Evolutionary conservation across 2,113 vertebrate genomes (phyloP).

Genomic region (Cryptoleucopteryx plumbea): DNA sequence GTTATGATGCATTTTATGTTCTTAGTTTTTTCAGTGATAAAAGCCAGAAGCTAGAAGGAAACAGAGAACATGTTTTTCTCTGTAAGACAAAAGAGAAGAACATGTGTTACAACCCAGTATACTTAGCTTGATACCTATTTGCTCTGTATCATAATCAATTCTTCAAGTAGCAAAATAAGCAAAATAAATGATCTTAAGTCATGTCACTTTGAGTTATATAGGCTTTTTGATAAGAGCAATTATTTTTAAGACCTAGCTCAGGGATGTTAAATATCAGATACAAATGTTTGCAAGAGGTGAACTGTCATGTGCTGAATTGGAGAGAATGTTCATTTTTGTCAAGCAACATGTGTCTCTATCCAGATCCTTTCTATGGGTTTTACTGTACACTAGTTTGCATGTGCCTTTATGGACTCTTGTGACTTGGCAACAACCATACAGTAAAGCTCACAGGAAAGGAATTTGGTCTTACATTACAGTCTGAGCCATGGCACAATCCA

Average conservation of each 20-base stretch:
- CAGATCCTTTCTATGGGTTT: not conserved
- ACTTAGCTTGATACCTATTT: not conserved
- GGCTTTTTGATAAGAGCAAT: not conserved
- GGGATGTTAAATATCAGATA: not conserved
- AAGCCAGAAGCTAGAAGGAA: not conserved
- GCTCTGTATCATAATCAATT: not conserved
- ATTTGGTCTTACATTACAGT: not conserved
- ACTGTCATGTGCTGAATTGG: not conserved
- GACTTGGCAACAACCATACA: not conserved
- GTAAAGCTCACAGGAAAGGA: not conserved
- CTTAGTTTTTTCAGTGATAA: not conserved
- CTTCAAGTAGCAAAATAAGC: not conserved
- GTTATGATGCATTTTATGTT: not conserved
- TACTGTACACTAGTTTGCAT: fast-evolving
- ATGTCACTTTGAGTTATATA: not conserved
- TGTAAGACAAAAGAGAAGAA: not conserved
- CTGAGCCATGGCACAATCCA: not conserved
- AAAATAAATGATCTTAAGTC: not conserved
- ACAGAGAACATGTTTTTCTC: not conserved
- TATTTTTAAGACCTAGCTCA: not conserved
- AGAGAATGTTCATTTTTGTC: not conserved
- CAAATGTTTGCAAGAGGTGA: not conserved
- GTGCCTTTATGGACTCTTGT: not conserved
- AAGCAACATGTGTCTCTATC: not conserved
- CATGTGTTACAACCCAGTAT: not conserved